These are phyloP conservation scores for Pseudolaguvia tuberculata DNA, from an alignment of 2,113 vertebrate species.

Conservation along the genomic window DNA sequence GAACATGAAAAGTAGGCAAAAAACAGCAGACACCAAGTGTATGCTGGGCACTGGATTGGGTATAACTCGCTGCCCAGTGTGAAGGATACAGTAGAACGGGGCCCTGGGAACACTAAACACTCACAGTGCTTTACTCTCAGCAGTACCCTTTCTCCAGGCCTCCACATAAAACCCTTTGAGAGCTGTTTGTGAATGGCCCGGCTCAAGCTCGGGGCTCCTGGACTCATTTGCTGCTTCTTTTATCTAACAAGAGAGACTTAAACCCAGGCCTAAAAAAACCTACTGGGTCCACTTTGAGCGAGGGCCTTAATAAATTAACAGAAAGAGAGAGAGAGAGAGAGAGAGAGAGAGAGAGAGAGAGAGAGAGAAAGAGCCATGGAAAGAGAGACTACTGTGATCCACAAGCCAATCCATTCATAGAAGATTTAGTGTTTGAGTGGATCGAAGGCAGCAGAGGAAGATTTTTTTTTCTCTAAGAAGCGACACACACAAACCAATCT, in stretches of 20 bases:
- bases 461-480: background rate
- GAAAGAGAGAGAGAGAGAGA: constrained; percentile 53
- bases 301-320: constrained; percentile 58
- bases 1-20: constrained; percentile 67
- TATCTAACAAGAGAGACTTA: constrained; percentile 43
- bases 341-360: constrained; percentile 1
- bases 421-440: constrained; percentile 55
- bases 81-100: constrained; percentile 53
- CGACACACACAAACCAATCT: background rate
- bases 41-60: constrained; percentile 51
- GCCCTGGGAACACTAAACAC: constrained; percentile 53
- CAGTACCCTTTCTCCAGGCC: constrained; percentile 33
- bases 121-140: too few relatives aligned
- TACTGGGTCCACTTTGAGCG: constrained; percentile 40
- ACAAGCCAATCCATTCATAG: constrained; percentile 63
- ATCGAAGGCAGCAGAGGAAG: constrained; percentile 55
- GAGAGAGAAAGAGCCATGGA: constrained; percentile 9
- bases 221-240: constrained; percentile 40
- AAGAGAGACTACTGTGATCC: constrained; percentile 55
- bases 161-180: constrained; percentile 59
- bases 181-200: constrained; percentile 60
- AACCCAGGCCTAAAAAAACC: constrained; percentile 40
- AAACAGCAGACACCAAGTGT: constrained; percentile 53
- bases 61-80: constrained; percentile 56
- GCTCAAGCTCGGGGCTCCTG: constrained; percentile 39